Conservation (phyloP, 2,797 vertebrate genomes). For the Catharus ustulatus region DNA sequence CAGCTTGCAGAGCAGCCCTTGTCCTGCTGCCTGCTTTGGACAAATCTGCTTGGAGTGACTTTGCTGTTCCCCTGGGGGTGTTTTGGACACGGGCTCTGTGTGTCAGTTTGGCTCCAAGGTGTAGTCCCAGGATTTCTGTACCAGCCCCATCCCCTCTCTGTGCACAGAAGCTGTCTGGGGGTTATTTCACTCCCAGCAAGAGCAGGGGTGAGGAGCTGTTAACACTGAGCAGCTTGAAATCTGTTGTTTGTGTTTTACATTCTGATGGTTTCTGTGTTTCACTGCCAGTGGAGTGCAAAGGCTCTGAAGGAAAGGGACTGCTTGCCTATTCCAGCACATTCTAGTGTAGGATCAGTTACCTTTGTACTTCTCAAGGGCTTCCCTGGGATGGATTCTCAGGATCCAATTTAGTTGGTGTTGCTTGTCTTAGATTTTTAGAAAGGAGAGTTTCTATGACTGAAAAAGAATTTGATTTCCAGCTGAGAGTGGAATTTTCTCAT, state of each 20-base stretch:
- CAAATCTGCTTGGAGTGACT: not conserved
- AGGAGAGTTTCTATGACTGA: not conserved
- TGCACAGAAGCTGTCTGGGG: rapidly evolving
- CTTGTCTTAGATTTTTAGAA: not conserved
- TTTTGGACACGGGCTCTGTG: not conserved
- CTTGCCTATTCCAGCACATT: rapidly evolving
- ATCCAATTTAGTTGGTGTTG: not conserved
- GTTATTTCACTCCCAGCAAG: not conserved
- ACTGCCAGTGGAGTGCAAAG: not conserved
- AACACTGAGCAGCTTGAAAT: not conserved
- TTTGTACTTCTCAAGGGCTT: not conserved
- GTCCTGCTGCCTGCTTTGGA: not conserved
- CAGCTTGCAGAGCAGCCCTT: not conserved
- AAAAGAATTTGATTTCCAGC: not conserved
- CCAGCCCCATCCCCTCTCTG: not conserved
- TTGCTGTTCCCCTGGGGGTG: not conserved
- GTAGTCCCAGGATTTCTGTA: not conserved
- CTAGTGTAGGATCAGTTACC: not conserved
- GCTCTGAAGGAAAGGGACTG: not conserved
- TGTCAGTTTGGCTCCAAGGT: not conserved
- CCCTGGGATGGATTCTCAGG: not conserved
- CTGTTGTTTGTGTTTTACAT: not conserved
- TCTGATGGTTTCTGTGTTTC: not conserved
- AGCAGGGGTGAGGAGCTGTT: not conserved
- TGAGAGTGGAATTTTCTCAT: not conserved